Conservation (phyloP, 2,888 invertebrate genomes). For the Acheta domesticus region DNA sequence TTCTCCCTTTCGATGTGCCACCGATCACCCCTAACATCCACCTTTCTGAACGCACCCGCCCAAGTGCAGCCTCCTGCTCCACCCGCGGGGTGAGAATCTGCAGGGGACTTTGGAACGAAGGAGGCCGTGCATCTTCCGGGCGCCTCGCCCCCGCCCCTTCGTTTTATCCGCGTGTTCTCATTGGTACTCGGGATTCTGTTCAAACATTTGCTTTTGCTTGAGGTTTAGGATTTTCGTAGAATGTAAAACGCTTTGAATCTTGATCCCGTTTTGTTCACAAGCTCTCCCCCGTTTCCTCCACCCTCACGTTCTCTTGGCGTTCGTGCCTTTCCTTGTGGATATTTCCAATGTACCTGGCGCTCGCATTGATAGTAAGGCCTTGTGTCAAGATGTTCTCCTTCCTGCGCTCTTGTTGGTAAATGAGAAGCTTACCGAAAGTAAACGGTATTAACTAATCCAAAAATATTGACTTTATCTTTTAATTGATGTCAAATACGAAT, state of each 20-base stretch:
- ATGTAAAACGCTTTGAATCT: slow-evolving; percentile 28
- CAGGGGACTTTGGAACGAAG: slow-evolving; percentile 4
- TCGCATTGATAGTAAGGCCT: slow-evolving; percentile 29
- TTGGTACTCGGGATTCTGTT: slow-evolving; percentile 30
- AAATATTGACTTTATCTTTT: slow-evolving; percentile 18
- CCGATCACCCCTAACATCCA: too few species aligned
- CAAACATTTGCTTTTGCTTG: slow-evolving; percentile 34
- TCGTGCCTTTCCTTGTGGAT: slow-evolving; percentile 19
- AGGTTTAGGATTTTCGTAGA: slow-evolving; percentile 26
- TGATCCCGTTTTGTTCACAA: slow-evolving; percentile 28
- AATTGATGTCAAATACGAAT: slow-evolving; percentile 11
- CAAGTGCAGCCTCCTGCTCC: too few species aligned
- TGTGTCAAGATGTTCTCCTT: slow-evolving; percentile 30
- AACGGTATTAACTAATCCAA: slow-evolving; percentile 9
- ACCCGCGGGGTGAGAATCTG: background rate
- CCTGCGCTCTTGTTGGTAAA: background rate
- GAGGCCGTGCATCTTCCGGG: background rate
- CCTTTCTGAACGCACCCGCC: too few species aligned
- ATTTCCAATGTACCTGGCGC: slow-evolving; percentile 1
- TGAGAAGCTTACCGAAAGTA: slow-evolving; percentile 8
- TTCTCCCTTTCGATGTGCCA: too few species aligned
- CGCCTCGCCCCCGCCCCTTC: too few species aligned
- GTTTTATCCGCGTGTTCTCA: background rate
- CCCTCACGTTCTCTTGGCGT: slow-evolving; percentile 24
- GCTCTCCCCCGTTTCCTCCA: slow-evolving; percentile 24